These are phyloP conservation scores for Gambusia affinis DNA, from an alignment of 2,113 vertebrate genomes.

Conservation along the genomic window DNA sequence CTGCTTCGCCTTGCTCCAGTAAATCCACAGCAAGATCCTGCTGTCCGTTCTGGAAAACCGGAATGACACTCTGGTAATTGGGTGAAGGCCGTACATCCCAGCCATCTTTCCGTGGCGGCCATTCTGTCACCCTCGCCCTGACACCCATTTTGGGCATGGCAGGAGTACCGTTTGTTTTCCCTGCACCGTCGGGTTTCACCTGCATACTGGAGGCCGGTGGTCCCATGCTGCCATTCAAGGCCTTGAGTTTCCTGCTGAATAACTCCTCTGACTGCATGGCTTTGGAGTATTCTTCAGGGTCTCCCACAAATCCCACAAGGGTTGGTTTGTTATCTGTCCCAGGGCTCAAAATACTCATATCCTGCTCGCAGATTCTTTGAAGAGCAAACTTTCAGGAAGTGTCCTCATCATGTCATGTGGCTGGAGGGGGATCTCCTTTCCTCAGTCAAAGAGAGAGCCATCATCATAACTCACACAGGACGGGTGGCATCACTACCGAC, in stretches of 20 bases:
- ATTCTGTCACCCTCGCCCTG: constrained; percentile 92
- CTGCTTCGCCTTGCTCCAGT: constrained; percentile 62
- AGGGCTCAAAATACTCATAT: constrained; percentile 88
- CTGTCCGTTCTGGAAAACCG: constrained; percentile 87
- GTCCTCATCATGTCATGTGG: constrained; percentile 77
- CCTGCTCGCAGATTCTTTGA: constrained; percentile 67
- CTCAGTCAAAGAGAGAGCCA: constrained; percentile 54
- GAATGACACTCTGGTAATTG: constrained; percentile 84
- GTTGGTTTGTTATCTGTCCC: constrained; percentile 84
- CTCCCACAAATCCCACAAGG: constrained; percentile 81
- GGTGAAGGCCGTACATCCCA: constrained; percentile 86
- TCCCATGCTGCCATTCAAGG: constrained; percentile 89
- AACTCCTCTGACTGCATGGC: constrained; percentile 95
- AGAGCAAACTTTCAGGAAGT: constrained; percentile 64
- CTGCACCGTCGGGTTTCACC: constrained; percentile 83
- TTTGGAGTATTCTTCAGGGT: constrained; percentile 83
- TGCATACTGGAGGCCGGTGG: constrained; percentile 82
- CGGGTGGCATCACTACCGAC: constrained; percentile 46
- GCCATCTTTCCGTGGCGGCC: constrained; percentile 93
- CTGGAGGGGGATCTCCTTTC: constrained; percentile 55
- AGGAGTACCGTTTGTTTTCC: constrained; percentile 88
- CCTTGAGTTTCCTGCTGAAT: constrained; percentile 91
- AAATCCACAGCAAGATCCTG: constrained; percentile 84
- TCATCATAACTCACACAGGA: constrained; percentile 70
- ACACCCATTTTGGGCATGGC: constrained; percentile 98